phyloP scores from a whole-genome alignment of 2,113 vertebrate genomes.

The Malurus cyaneus region DNA sequence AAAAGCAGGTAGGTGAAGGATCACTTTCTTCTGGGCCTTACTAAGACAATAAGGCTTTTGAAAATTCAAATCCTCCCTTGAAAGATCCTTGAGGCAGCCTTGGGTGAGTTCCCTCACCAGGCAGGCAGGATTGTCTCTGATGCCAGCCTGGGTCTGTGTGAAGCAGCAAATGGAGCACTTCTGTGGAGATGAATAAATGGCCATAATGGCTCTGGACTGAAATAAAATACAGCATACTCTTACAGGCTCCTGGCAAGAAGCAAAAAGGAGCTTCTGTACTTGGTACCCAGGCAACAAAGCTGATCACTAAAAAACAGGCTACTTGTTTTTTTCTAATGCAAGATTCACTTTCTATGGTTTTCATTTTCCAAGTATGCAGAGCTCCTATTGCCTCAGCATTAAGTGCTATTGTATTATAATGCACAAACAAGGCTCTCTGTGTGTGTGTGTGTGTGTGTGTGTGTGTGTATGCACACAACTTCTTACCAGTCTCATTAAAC shows the following conservation, averaged over 20 bases:
- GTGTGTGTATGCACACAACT: background rate
- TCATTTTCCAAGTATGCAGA: background rate
- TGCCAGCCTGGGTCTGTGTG: background rate
- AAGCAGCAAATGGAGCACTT: background rate
- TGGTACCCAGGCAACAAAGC: constrained; percentile 31
- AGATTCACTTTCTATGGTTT: background rate
- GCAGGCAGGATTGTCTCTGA: background rate
- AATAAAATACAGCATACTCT: background rate
- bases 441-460: background rate
- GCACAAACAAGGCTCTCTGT: background rate
- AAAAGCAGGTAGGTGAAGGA: background rate
- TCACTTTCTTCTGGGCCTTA: background rate
- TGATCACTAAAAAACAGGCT: background rate
- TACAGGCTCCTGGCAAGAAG: background rate
- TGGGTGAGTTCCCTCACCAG: background rate
- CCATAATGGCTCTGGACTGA: background rate
- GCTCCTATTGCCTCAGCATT: background rate
- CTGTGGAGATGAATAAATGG: background rate
- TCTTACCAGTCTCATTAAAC: background rate
- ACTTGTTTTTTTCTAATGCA: background rate
- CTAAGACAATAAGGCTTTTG: background rate
- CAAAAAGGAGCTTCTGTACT: constrained; percentile 41
- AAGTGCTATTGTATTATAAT: background rate
- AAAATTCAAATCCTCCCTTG: background rate
- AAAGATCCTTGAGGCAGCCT: background rate